phyloP scores from a whole-genome alignment of 2,113 vertebrate genomes.

The Taxidea taxus region DNA sequence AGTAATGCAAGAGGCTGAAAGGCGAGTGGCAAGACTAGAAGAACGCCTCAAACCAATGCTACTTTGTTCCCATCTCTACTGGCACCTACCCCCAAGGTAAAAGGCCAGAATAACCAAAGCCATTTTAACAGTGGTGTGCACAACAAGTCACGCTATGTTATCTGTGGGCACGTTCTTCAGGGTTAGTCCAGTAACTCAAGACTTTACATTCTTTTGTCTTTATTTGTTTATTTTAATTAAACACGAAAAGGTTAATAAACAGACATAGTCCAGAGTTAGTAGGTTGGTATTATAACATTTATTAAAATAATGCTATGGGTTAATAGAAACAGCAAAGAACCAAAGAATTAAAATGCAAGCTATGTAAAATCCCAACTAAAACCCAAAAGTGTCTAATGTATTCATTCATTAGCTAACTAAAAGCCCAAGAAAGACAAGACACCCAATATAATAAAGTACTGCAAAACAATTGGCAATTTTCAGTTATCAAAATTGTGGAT shows the following conservation, averaged over 20 bases:
- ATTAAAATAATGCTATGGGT: constrained; percentile 95
- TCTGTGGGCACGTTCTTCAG: constrained; percentile 90
- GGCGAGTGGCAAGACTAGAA: constrained; percentile 89
- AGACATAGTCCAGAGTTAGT: constrained; percentile 97
- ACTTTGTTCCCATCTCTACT: constrained; percentile 80
- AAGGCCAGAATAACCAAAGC: constrained; percentile 81
- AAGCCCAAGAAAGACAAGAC: constrained; percentile 90
- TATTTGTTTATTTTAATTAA: constrained; percentile 89
- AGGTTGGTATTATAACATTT: constrained; percentile 98
- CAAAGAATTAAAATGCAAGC: constrained; percentile 97
- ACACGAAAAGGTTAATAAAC: constrained; percentile 96
- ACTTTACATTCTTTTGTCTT: constrained; percentile 85
- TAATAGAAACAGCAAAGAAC: constrained; percentile 94
- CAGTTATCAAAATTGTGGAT: constrained; percentile 90
- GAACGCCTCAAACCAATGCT: constrained; percentile 69
- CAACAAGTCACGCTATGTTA: constrained; percentile 91
- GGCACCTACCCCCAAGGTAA: constrained; percentile 69
- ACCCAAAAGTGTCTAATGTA: constrained; percentile 88
- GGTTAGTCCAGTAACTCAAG: constrained; percentile 89
- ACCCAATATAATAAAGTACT: constrained; percentile 90
- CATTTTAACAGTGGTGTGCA: constrained; percentile 80
- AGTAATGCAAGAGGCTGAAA: constrained; percentile 90
- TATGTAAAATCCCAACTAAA: constrained; percentile 92
- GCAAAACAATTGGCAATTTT: constrained; percentile 92
- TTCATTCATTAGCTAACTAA: constrained; percentile 90